Evolutionary conservation across 2,113 vertebrate species (phyloP), one percentile per base, ranked within the genome.

Genomic region (Mixornis gularis): DNA sequence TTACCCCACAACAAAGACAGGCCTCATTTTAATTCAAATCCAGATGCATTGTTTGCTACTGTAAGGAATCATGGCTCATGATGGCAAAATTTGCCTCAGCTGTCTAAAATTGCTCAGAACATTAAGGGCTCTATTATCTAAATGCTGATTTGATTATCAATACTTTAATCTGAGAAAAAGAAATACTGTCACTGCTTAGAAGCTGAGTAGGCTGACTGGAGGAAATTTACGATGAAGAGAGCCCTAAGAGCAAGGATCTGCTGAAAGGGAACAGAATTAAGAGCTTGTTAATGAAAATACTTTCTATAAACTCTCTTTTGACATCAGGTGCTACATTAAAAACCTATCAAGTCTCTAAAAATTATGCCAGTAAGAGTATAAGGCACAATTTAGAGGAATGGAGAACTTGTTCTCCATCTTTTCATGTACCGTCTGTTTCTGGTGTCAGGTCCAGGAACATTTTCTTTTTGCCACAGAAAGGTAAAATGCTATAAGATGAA

Each of bases 101-200:
- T 92, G 85, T 52, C 89, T 91, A 82, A 95, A 89, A 94, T 52
- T 87, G 56, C 79, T 89, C 17, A 85, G 68, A 89, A 91, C 64
- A 64, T 89, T 85, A 70, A 56, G 43, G 43, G 29, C 29, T 83
- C 88, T 94, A 87, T 93, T 93, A 76, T 87, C 71, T 91, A 91
- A 94, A 82, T 87, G 68, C 63, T 94, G 85, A 94, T 94, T 92
- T 93, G 68, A 64, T 94, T 89, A 95, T 92, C 92, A 87, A 92
- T 91, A 89, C 68, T 87, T 92, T 63, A 85, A 78, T 49, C 0
- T 1, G 36, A 85, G 44, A 36, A 83, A 89, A 90, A 96, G 55
- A 79, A 85, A 85, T 62, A 62, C 36, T 77, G 32, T 70, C 11
- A 3, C 10, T 36, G 19, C 46, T 76, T 79, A 51, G 58, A 91